Evolutionary conservation across 2,888 invertebrate species (phyloP).

Genomic region (Amiota minor): DNA sequence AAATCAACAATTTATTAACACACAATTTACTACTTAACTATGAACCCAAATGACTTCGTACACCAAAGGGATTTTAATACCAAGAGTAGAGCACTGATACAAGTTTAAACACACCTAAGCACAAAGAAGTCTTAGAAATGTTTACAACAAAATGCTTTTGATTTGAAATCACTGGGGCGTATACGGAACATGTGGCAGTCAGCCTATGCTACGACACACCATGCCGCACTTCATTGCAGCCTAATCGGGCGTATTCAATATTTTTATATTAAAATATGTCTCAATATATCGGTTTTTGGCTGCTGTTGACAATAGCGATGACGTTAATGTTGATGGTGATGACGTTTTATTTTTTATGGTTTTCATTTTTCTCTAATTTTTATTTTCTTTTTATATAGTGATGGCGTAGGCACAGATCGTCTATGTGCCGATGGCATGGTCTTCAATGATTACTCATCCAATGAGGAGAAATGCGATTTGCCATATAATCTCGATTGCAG

Average conservation of each 20-base stretch:
- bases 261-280: constrained; percentile 47
- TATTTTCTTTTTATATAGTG: constrained; percentile 70
- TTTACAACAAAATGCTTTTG: background rate
- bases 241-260: constrained; percentile 45
- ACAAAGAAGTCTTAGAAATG: constrained; percentile 12
- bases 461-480: constrained; percentile 89
- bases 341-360: background rate
- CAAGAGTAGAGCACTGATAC: constrained; percentile 1
- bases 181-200: constrained; percentile 41
- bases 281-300: constrained; percentile 20
- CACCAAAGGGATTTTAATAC: too few species aligned
- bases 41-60: background rate
- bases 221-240: constrained; percentile 40
- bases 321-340: background rate
- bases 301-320: background rate
- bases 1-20: constrained; percentile 19
- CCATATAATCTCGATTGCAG: constrained; percentile 90
- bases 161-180: constrained; percentile 41
- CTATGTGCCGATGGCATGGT: constrained; percentile 92
- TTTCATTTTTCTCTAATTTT: background rate
- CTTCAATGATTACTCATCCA: constrained; percentile 88
- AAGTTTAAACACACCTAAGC: background rate
- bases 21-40: constrained; percentile 24
- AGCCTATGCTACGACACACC: background rate
- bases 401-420: constrained; percentile 83